These are phyloP conservation scores for Drosophila infuscata DNA, from an alignment of 2,888 invertebrate species.

Conservation along the genomic window DNA sequence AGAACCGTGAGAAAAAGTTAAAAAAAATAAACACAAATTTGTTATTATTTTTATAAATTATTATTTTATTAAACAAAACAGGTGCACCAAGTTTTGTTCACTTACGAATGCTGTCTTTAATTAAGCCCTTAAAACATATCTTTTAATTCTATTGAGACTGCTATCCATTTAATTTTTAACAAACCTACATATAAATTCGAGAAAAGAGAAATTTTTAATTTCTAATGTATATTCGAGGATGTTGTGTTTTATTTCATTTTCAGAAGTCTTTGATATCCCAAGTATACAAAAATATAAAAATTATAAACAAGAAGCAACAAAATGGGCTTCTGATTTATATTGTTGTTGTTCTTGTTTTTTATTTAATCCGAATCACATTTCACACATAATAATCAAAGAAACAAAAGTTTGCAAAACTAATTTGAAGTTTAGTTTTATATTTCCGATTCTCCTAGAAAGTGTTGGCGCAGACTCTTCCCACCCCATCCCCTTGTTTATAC, in stretches of 20 bases:
- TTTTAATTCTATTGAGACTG: not conserved
- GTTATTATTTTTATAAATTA: not conserved
- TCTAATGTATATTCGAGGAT: not conserved
- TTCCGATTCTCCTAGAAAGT: not conserved
- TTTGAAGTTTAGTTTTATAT: not conserved
- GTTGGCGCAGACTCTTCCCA: not conserved
- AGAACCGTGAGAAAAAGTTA: too few relatives aligned
- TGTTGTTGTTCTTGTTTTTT: not conserved
- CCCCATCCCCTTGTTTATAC: not conserved
- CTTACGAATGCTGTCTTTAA: not conserved
- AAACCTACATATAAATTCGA: not conserved
- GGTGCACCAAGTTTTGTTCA: not conserved
- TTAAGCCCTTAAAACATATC: not conserved
- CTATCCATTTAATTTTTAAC: not conserved
- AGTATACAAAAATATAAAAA: not conserved
- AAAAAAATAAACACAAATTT: not conserved
- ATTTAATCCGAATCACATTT: not conserved
- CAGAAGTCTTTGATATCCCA: not conserved
- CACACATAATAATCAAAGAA: slow-evolving; percentile 1
- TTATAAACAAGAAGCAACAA: too few relatives aligned
- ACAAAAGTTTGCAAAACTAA: not conserved
- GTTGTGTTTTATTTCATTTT: not conserved
- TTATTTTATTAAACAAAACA: not conserved
- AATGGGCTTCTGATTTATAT: not conserved
- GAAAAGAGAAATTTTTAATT: not conserved